A percentile compares a stretch with the other conserved stretches of the same genome.
These are phyloP conservation scores for Molorchus minor DNA, from an alignment of 2,888 invertebrate genomes.

Conservation along the genomic window DNA sequence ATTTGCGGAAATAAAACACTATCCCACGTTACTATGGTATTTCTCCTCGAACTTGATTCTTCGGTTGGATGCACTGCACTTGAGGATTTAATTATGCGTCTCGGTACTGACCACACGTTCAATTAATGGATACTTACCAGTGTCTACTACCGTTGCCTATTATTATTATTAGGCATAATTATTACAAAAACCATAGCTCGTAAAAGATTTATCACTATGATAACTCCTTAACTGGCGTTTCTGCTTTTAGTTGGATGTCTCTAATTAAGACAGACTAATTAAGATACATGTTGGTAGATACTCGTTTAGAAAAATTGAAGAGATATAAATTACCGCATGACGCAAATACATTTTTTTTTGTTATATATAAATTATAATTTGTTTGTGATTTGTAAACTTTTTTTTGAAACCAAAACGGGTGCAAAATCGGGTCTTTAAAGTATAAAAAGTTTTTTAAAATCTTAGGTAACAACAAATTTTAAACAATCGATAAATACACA, in stretches of 20 bases:
- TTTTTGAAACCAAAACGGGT: no score
- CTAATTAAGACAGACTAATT: slow-evolving; percentile 6
- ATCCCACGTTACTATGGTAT: slow-evolving; percentile 41
- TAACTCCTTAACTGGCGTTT: background rate
- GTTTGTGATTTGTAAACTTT: no score
- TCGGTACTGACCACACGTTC: slow-evolving; percentile 24
- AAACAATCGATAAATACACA: no score
- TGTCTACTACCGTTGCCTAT: slow-evolving; percentile 9
- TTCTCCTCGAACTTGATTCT: slow-evolving; percentile 56
- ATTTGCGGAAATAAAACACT: slow-evolving; percentile 47
- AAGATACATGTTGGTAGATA: no score
- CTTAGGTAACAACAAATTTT: no score
- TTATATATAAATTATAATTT: no score
- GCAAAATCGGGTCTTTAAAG: no score
- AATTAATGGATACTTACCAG: slow-evolving; percentile 7
- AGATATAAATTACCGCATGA: no score
- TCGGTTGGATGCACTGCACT: slow-evolving; percentile 54
- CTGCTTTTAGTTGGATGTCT: background rate
- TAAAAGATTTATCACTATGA: slow-evolving; percentile 1
- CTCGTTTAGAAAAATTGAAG: no score
- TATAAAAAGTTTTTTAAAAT: no score
- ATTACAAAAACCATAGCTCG: slow-evolving; percentile 16
- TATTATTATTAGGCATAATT: slow-evolving; percentile 12
- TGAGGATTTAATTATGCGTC: slow-evolving; percentile 50
- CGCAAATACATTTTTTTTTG: no score